Evolutionary conservation across 2,797 vertebrate species (phyloP).

Genomic region (Champsocephalus esox): DNA sequence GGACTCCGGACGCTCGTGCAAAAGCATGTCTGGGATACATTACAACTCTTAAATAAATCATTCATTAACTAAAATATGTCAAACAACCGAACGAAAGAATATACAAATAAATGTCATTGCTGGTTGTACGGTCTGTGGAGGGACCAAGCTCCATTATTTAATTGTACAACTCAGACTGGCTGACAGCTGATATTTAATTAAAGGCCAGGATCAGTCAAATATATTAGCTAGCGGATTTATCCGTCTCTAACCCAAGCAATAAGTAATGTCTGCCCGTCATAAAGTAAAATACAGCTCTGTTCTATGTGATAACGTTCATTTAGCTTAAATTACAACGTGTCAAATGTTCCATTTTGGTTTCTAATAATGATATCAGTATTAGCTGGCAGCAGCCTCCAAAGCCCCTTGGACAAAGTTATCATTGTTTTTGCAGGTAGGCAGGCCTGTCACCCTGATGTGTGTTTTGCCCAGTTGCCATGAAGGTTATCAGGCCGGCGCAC

Average conservation of each 20-base stretch:
- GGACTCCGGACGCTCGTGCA: background rate
- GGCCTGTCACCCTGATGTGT: slow-evolving; percentile 63
- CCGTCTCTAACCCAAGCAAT: slow-evolving; percentile 31
- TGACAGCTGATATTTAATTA: slow-evolving; percentile 67
- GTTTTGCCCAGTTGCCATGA: slow-evolving; percentile 74
- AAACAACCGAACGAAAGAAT: slow-evolving; percentile 23
- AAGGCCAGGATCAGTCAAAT: slow-evolving; percentile 50
- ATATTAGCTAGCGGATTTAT: slow-evolving; percentile 53
- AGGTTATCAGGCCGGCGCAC: slow-evolving; percentile 80
- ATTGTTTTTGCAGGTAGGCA: slow-evolving; percentile 74
- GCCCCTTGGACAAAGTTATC: slow-evolving; percentile 60
- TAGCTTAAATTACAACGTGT: slow-evolving; percentile 42
- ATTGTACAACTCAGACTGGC: slow-evolving; percentile 35
- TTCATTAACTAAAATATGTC: slow-evolving; percentile 16
- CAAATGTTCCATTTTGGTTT: slow-evolving; percentile 37
- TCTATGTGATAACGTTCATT: slow-evolving; percentile 45
- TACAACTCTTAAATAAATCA: slow-evolving; percentile 23
- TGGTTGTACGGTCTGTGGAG: slow-evolving; percentile 25
- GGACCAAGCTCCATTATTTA: slow-evolving; percentile 38
- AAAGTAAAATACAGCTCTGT: slow-evolving; percentile 48
- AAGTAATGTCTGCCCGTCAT: slow-evolving; percentile 42
- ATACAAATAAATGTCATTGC: slow-evolving; percentile 34
- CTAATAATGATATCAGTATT: slow-evolving; percentile 42
- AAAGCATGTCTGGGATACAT: slow-evolving; percentile 1
- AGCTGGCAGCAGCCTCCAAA: slow-evolving; percentile 40